Evolutionary conservation across 2,113 vertebrate genomes (phyloP).

Genomic region (Salvelinus alpinus): DNA sequence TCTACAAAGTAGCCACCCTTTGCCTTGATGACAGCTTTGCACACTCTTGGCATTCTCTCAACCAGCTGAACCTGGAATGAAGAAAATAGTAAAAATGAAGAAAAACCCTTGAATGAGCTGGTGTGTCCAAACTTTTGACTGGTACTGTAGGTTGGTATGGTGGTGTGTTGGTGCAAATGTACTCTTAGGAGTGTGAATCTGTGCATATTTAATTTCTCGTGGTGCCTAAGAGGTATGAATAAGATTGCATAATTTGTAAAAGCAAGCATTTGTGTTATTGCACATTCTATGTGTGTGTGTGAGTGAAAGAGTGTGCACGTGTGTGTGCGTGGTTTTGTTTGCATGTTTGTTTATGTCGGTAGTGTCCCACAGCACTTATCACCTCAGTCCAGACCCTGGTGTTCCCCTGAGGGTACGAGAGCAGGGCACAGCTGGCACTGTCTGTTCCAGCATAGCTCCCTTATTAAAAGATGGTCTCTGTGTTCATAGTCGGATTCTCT

Average conservation of each 20-base stretch:
- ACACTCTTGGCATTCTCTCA: not conserved
- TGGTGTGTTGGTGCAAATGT: too few relatives aligned
- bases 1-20: not conserved
- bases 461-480: not conserved
- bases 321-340: not conserved
- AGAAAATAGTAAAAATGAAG: too few relatives aligned
- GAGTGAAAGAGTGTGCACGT: not conserved
- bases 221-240: not conserved
- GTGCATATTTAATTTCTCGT: not conserved
- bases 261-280: not conserved
- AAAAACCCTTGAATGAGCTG: too few relatives aligned
- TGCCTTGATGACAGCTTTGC: too few relatives aligned
- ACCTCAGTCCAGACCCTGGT: conserved; percentile 59
- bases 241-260: too few relatives aligned
- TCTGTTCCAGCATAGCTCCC: not conserved
- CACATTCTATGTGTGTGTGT: not conserved
- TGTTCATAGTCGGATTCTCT: not conserved
- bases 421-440: not conserved
- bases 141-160: too few relatives aligned
- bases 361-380: conserved; percentile 64
- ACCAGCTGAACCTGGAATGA: too few relatives aligned
- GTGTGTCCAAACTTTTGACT: too few relatives aligned
- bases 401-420: conserved; percentile 52
- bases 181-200: too few relatives aligned
- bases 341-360: conserved; percentile 10